phyloP scores from a whole-genome alignment of 2,888 invertebrate species.

The Pseudoips prasinana region DNA sequence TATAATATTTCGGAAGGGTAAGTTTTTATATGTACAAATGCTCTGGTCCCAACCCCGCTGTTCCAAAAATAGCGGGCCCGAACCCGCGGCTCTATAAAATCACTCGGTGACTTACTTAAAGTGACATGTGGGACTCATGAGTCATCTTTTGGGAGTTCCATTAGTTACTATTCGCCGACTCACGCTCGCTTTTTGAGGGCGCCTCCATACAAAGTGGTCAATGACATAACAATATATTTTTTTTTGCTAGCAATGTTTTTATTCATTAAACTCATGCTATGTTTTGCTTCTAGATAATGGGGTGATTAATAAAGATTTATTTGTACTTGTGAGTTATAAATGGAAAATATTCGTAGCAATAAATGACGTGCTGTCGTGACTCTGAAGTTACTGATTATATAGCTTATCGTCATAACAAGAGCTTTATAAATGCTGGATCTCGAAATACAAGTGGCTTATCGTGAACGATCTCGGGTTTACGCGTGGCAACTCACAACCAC shows the following conservation, averaged over 20 bases:
- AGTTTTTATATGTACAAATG: slow-evolving; percentile 28
- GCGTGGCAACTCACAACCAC: slow-evolving; percentile 45
- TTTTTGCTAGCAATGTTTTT: slow-evolving; percentile 29
- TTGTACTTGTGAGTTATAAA: too few species aligned
- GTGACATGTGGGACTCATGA: slow-evolving; percentile 65
- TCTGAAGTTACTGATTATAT: too few species aligned
- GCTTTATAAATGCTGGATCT: slow-evolving; percentile 36
- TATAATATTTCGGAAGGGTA: slow-evolving; percentile 19
- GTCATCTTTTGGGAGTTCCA: slow-evolving; percentile 68
- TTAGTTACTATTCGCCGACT: slow-evolving; percentile 70
- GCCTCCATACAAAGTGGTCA: slow-evolving; percentile 36
- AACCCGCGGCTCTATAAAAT: slow-evolving; percentile 50
- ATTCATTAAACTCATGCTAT: slow-evolving; percentile 17
- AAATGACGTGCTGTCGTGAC: too few species aligned
- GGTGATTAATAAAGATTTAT: slow-evolving; percentile 2
- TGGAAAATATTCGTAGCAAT: too few species aligned
- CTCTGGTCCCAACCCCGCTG: slow-evolving; percentile 22
- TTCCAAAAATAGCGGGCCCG: slow-evolving; percentile 45
- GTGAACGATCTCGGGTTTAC: slow-evolving; percentile 45
- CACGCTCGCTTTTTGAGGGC: slow-evolving; percentile 66
- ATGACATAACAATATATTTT: slow-evolving; percentile 34
- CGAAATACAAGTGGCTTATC: slow-evolving; percentile 46
- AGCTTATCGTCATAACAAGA: slow-evolving; percentile 21
- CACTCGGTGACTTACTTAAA: slow-evolving; percentile 50
- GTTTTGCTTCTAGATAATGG: too few species aligned